Percentiles rank a stretch among this genome's conserved stretches.
Conservation (phyloP, 2,113 vertebrate species). For the Cairina moschata region DNA sequence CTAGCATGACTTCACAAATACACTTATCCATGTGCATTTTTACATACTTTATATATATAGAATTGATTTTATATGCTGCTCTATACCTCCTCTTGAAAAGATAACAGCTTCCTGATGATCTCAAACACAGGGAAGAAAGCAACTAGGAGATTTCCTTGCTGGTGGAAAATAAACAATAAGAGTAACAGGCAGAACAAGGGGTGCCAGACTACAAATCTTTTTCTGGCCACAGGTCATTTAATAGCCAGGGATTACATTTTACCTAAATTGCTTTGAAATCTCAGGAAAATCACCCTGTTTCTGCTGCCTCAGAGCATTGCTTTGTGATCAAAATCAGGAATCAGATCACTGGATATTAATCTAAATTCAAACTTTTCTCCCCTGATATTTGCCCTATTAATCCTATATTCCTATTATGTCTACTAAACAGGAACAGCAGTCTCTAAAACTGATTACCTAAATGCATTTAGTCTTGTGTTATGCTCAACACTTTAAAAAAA, state of each 20-base stretch:
- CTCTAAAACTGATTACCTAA: conserved; percentile 6
- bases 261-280: not conserved
- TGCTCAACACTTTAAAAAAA: not conserved
- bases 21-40: not conserved
- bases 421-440: not conserved
- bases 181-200: not conserved
- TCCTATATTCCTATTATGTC: not conserved
- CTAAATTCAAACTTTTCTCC: not conserved
- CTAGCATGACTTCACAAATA: not conserved
- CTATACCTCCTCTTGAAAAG: not conserved
- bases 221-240: not conserved
- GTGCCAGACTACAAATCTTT: not conserved
- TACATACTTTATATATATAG: not conserved
- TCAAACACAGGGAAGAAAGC: not conserved
- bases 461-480: not conserved
- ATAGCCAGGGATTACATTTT: not conserved
- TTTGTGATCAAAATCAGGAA: not conserved
- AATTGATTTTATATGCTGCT: not conserved
- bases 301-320: not conserved
- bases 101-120: not conserved
- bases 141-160: not conserved
- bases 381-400: not conserved
- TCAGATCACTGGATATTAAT: not conserved
- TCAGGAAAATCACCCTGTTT: not conserved
- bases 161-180: not conserved